A percentile compares a stretch with the other conserved stretches of the same genome.
phyloP scores from a whole-genome alignment of 2,797 vertebrate species.

The Poliocrania exsul region DNA sequence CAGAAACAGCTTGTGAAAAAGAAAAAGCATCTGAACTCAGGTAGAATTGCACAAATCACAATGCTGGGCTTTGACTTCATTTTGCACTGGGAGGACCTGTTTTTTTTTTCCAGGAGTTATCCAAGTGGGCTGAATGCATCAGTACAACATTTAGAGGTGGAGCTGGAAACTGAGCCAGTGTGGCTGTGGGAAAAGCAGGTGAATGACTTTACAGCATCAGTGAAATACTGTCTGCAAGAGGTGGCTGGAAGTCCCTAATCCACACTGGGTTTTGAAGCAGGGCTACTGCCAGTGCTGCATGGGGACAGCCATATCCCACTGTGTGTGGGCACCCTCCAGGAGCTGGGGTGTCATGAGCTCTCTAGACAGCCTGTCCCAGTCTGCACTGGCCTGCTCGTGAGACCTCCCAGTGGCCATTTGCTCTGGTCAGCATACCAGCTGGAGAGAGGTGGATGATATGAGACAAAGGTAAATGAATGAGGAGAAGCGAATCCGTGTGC shows the following conservation, averaged over 20 bases:
- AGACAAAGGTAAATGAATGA: background rate
- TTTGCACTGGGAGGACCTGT: background rate
- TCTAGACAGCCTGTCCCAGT: background rate
- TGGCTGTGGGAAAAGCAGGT: background rate
- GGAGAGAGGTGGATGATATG: background rate
- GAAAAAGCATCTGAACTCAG: background rate
- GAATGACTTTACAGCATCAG: background rate
- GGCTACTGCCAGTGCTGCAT: fast-evolving
- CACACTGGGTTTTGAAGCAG: fast-evolving
- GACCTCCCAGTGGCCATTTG: fast-evolving
- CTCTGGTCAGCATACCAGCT: background rate
- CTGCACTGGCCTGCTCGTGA: background rate
- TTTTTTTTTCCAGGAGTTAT: background rate
- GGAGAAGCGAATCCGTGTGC: background rate
- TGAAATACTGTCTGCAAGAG: background rate
- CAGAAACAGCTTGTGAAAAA: background rate
- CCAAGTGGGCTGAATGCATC: background rate
- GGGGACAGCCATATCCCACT: background rate
- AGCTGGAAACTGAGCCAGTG: background rate
- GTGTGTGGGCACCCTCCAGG: background rate
- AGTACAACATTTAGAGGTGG: background rate
- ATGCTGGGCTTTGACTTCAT: background rate
- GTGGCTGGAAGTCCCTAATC: background rate
- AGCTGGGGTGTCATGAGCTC: background rate
- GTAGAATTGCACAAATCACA: background rate